Conservation (phyloP, 1,140 invertebrate species). For the Ganaspis sp. region DNA sequence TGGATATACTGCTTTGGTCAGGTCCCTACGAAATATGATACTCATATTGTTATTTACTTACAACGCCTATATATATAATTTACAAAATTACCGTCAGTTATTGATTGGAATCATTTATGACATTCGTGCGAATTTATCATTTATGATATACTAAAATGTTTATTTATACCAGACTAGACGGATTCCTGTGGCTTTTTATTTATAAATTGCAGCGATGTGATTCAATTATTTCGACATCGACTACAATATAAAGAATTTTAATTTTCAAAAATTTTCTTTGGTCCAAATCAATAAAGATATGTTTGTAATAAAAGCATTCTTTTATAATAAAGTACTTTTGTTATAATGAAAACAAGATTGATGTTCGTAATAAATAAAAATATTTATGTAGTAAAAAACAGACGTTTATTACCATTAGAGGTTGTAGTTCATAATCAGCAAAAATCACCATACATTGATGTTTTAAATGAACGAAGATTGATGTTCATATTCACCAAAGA, state of each 20-base stretch:
- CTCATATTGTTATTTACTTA: constrained; percentile 2
- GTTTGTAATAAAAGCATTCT: too few relatives aligned
- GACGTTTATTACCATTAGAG: too few relatives aligned
- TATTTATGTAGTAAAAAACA: too few relatives aligned
- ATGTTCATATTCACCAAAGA: too few relatives aligned
- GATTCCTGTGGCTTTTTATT: not conserved
- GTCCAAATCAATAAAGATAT: too few relatives aligned
- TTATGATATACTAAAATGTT: constrained; percentile 15
- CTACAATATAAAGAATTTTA: not conserved
- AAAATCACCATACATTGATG: too few relatives aligned
- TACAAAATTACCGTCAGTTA: constrained; percentile 1
- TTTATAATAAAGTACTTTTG: too few relatives aligned
- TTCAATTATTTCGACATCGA: not conserved
- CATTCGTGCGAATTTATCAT: not conserved
- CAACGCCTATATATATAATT: constrained; percentile 14
- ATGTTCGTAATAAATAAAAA: too few relatives aligned
- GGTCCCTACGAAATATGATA: constrained; percentile 40
- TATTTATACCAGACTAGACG: constrained; percentile 13
- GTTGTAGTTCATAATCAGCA: too few relatives aligned
- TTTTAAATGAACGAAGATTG: too few relatives aligned
- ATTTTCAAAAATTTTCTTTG: not conserved
- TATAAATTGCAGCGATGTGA: not conserved
- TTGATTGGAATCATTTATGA: not conserved
- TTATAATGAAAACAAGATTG: too few relatives aligned
- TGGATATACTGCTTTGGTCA: constrained; percentile 42